Base-by-base conservation (phyloP, 2,113 vertebrate genomes). In the Oryzias curvinotus region DNA sequence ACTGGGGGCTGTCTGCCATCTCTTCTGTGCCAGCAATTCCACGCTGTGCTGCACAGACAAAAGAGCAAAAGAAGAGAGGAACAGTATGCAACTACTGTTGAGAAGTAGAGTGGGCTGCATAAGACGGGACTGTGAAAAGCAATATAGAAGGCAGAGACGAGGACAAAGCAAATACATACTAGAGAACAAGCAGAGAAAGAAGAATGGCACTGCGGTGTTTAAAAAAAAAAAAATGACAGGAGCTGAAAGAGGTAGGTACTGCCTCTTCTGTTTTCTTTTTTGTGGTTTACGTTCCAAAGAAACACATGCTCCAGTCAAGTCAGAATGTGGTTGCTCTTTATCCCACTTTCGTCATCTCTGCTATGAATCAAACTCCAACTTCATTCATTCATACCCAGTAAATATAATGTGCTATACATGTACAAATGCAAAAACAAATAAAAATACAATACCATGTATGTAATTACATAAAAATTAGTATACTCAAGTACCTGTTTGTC, bases 321-420 rank as follows among this genome's bases (percentile, higher is more conserved):
- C 76, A 71, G 68, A 80, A 71, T 53, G 53, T 84, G 77, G 71
- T 85, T 84, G 78, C 75, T 80, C 77, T 86, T 87, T 83, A 87
- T 83, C 82, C 66, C 72, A 77, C 69, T 76, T 62, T 46, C 58
- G 73, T 77, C 54, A 28, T 83, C 65, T 82, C 46, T 84, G 70
- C 75, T 73, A 51, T 73, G 53, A 50, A 58, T 62, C 80, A 70
- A 85, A 70, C 57, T 77, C 21, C 48, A 80, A 23, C 21, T 57
- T 71, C 68, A 68, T 71, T 84, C 80, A 75, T 75, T 82, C 53
- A 52, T 44, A 70, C 43, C 53, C 68, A 76, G 56, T 46, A 4
- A 48, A 14, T 19, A 44, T 15, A 64, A 19, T 64, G n/a, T 19
- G 21, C 36, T 23, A 60, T 43, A 75, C 53, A 53, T 50, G 63